Percentiles rank a stretch among this genome's conserved stretches.
Conservation (phyloP, 2,888 invertebrate genomes). For the Drosophila subsilvestris region DNA sequence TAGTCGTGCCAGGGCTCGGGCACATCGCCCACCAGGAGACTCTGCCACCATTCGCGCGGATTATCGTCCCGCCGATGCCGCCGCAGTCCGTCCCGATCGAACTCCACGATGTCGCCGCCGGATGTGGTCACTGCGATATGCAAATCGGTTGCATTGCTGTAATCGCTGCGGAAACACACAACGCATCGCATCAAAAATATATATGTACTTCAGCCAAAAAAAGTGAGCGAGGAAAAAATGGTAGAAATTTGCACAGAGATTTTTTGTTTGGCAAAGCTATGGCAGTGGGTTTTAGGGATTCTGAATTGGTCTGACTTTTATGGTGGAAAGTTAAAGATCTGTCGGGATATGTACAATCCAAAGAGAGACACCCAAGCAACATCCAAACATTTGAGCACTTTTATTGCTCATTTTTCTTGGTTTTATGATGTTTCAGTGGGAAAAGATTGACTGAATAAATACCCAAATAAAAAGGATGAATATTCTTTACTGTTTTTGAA, state of each 20-base stretch:
- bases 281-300: neutral
- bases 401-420: too few relatives aligned
- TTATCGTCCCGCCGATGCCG: conserved; percentile 81
- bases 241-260: conserved; percentile 19
- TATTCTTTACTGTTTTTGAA: too few relatives aligned
- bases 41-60: conserved; percentile 87
- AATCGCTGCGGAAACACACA: conserved; percentile 87
- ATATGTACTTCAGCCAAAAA: conserved; percentile 35
- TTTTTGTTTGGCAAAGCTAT: conserved; percentile 7
- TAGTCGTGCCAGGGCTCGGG: conserved; percentile 88
- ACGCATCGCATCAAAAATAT: conserved; percentile 50
- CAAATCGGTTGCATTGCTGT: conserved; percentile 92
- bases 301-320: neutral
- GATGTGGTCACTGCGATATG: conserved; percentile 96
- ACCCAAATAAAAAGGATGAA: too few relatives aligned
- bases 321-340: conserved; percentile 2
- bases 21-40: conserved; percentile 88
- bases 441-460: too few relatives aligned
- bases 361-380: neutral
- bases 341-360: neutral
- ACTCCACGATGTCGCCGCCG: conserved; percentile 91
- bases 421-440: neutral
- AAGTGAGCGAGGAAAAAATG: neutral
- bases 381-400: too few relatives aligned
- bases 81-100: conserved; percentile 91